These are phyloP conservation scores for Drosophila melanogaster DNA, from an alignment of 1,140 invertebrate genomes.

Conservation along the genomic window Release_6_plus_ISO1_MT NT_033777.3:8249001-8249500, in stretches of 20 bases:
- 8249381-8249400: not conserved
- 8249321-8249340: not conserved
- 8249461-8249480: conserved; percentile 89
- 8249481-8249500: conserved; percentile 94
- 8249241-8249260: conserved; percentile 2
- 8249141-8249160: conserved; percentile 20
- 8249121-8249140: conserved; percentile 1
- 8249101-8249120: too few species aligned
- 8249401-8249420: conserved; percentile 1
- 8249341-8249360: not conserved
- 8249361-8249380: not conserved
- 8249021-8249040: conserved; percentile 12
- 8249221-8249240: conserved; percentile 22
- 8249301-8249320: not conserved
- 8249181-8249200: not conserved
- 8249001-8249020: conserved; percentile 18
- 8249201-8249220: conserved; percentile 17
- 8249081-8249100: not conserved
- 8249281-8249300: not conserved
- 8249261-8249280: not conserved
- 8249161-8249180: conserved; percentile 34
- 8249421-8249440: conserved; percentile 29
- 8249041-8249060: conserved; percentile 26
- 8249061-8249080: conserved; percentile 10
- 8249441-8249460: conserved; percentile 92